Percentiles rank a stretch among this genome's conserved stretches.
These are phyloP conservation scores for Caranx ignobilis DNA, from an alignment of 2,113 vertebrate species.

Conservation along the genomic window DNA sequence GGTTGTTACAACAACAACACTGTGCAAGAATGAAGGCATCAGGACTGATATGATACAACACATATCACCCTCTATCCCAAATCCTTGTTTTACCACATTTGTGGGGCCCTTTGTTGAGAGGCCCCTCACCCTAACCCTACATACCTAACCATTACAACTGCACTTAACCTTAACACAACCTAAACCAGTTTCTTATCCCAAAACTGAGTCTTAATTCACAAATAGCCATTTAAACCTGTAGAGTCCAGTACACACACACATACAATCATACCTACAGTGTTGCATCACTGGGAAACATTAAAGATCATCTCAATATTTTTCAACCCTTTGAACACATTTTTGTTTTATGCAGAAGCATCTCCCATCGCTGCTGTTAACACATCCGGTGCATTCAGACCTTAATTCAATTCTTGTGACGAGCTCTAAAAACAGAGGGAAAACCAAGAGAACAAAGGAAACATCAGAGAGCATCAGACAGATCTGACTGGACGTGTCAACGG, in stretches of 20 bases:
- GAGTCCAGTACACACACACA: neutral
- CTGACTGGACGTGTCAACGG: neutral
- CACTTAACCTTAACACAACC: no score
- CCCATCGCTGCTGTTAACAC: slow-evolving; percentile 41
- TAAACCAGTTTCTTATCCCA: no score
- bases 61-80: neutral
- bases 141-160: no score
- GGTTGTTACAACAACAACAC: neutral
- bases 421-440: neutral
- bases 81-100: no score
- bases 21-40: neutral
- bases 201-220: no score
- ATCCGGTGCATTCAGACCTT: slow-evolving; percentile 27
- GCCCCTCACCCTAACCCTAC: no score
- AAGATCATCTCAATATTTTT: slow-evolving; percentile 13
- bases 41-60: neutral
- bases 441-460: neutral
- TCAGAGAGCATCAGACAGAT: slow-evolving; percentile 1
- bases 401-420: slow-evolving; percentile 9
- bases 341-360: slow-evolving; percentile 38
- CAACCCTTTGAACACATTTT: slow-evolving; percentile 18
- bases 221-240: no score
- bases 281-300: slow-evolving; percentile 9
- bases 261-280: neutral
- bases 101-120: no score